Base-by-base conservation (phyloP, 1,140 invertebrate species). In the Temnothorax nylanderi region DNA sequence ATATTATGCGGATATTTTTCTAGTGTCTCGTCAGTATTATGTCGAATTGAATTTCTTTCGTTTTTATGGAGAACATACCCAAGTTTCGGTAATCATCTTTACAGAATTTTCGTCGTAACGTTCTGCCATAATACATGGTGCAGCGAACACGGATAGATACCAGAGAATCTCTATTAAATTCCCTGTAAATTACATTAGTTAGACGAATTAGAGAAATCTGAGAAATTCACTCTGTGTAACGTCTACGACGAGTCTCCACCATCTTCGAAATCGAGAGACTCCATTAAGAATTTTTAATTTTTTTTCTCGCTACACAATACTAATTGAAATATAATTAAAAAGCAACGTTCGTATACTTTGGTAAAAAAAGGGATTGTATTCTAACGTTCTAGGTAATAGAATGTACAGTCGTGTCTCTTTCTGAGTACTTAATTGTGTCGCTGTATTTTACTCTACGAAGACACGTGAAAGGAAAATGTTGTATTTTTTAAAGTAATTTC, bases 1-100 rank as follows among this genome's bases (percentile, higher is more conserved):
- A 80, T 21, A 56, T 1, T 67, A 16, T 41, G 62, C 64, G 13
- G 8, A 56, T 81, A 81, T 81, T 81, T 69, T 81, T 81, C 47
- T 69, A 81, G 18, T 65, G 47, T 8, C 13, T 81, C 13, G 4
- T 80, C 16, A 81, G 18, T 65, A 49, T 8, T 6, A 69, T 8
- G 4, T 80, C 16, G 37, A 69, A 56, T 69, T 69, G 37, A 80
- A 80, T 77, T 77, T 65, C 11, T 65, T 51, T 78, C 18, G 18
- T 51, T 78, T 62, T 47, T 32, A 21, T 2, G 21, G 16, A 37
- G 47, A 7, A 37, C 3, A 37, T 26, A 18, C 13, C 16, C 54
- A 26, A 26, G 6, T 76, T 58, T 41, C 13, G 54, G 21, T 26
- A 32, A 60, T 76, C 21, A 3, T 81, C 49, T 71, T 71, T 71